phyloP scores from a whole-genome alignment of 1,140 invertebrate species.

The Streblospio benedicti region DNA sequence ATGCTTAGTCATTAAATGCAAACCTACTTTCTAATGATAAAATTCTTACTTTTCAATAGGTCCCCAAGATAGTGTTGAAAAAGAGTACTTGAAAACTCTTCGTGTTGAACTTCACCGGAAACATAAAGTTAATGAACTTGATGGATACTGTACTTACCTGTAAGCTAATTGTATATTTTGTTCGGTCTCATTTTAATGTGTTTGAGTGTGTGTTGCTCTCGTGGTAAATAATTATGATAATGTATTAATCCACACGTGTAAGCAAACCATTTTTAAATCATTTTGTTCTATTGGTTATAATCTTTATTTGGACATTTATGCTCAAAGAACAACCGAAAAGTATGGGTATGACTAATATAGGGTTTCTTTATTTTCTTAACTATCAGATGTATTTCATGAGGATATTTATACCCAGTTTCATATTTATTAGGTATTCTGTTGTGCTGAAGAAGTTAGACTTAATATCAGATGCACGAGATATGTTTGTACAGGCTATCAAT shows the following conservation, averaged over 20 bases:
- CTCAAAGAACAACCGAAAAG: neutral
- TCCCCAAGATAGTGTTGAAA: constrained; percentile 33
- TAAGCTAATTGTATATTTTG: constrained; percentile 39
- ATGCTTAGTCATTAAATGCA: neutral
- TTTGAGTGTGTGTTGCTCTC: too few species aligned
- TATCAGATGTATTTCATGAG: neutral
- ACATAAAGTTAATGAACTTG: constrained; percentile 52
- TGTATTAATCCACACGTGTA: too few species aligned
- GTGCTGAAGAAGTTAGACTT: constrained; percentile 81
- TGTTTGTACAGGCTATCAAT: constrained; percentile 68
- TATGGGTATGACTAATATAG: neutral
- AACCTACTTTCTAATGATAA: neutral
- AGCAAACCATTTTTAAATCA: neutral
- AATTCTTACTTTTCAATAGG: constrained; percentile 21
- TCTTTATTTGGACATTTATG: neutral
- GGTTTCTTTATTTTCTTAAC: neutral
- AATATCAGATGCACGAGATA: constrained; percentile 61
- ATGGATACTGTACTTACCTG: constrained; percentile 81
- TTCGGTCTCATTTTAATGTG: too few species aligned
- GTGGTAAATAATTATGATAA: too few species aligned
- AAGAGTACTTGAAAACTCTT: constrained; percentile 39
- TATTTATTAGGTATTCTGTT: constrained; percentile 60
- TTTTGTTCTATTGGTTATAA: neutral
- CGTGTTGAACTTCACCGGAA: constrained; percentile 41
- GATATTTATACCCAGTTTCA: neutral